Percentiles rank a stretch among this genome's conserved stretches.
Evolutionary conservation across 1,140 invertebrate species (phyloP).

Genomic region (Diplogasteroides magnus): DNA sequence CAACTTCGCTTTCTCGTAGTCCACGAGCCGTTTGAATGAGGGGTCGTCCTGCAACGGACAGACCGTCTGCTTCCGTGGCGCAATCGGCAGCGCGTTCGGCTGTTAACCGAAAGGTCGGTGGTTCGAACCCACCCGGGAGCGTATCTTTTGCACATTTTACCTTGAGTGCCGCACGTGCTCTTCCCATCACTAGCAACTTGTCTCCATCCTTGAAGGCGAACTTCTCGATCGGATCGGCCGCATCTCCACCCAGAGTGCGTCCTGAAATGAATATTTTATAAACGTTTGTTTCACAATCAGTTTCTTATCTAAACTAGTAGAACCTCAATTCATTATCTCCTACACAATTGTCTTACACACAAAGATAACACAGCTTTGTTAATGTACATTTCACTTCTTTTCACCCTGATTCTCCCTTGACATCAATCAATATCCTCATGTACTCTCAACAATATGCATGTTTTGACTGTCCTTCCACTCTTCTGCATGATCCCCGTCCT

Average conservation of each 20-base stretch:
- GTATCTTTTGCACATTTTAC: not conserved
- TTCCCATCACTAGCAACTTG: not conserved
- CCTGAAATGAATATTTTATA: too few relatives aligned
- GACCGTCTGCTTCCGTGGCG: not conserved
- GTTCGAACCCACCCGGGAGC: constrained; percentile 31
- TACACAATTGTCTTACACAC: too few relatives aligned
- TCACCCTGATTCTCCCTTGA: too few relatives aligned
- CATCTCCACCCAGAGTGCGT: not conserved
- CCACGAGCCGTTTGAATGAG: not conserved
- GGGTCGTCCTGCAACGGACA: not conserved
- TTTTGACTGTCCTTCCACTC: too few relatives aligned
- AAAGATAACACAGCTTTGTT: too few relatives aligned
- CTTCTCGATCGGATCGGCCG: not conserved
- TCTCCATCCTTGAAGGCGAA: not conserved
- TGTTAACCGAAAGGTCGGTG: constrained; percentile 39
- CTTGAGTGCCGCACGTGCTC: not conserved
- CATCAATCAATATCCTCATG: too few relatives aligned
- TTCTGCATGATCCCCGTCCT: not conserved
- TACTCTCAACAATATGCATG: too few relatives aligned
- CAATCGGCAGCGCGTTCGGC: constrained; percentile 30
- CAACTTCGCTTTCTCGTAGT: not conserved
- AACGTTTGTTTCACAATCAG: too few relatives aligned
- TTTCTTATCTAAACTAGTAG: too few relatives aligned
- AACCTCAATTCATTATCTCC: too few relatives aligned
- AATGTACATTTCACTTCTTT: too few relatives aligned